A percentile compares a stretch with the other conserved stretches of the same genome.
These are phyloP conservation scores for Paradoxurus hermaphroditus DNA, from an alignment of 2,113 vertebrate genomes.

Conservation along the genomic window DNA sequence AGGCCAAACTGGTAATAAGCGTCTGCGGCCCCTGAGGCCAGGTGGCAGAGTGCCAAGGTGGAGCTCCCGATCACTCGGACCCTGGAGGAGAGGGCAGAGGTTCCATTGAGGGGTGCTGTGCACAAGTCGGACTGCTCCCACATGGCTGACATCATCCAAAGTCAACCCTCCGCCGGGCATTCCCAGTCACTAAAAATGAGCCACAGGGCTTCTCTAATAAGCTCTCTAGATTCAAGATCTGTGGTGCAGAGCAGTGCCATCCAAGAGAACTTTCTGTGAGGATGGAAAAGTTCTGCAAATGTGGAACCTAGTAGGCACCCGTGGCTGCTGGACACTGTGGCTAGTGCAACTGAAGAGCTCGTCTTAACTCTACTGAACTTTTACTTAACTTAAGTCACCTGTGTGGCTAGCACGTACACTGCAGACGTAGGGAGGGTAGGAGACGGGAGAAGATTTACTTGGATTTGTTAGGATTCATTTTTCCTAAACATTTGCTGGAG, in stretches of 20 bases:
- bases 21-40: conserved; percentile 88
- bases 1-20: conserved; percentile 93
- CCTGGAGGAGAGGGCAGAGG: conserved; percentile 68
- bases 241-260: not conserved
- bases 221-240: not conserved
- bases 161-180: not conserved
- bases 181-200: not conserved
- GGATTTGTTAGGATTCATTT: not conserved
- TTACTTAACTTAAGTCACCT: not conserved
- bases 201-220: not conserved
- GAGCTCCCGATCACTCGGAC: conserved; percentile 91
- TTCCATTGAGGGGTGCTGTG: not conserved
- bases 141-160: not conserved
- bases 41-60: conserved; percentile 88
- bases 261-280: not conserved
- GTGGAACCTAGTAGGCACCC: not conserved
- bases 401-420: not conserved
- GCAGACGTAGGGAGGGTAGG: not conserved
- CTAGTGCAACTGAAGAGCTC: not conserved
- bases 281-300: fast-evolving
- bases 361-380: not conserved
- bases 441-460: too few species aligned
- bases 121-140: not conserved
- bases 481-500: not conserved
- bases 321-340: not conserved